Evolutionary conservation across 2,113 vertebrate genomes (phyloP).

Genomic region (Bucco capensis): DNA sequence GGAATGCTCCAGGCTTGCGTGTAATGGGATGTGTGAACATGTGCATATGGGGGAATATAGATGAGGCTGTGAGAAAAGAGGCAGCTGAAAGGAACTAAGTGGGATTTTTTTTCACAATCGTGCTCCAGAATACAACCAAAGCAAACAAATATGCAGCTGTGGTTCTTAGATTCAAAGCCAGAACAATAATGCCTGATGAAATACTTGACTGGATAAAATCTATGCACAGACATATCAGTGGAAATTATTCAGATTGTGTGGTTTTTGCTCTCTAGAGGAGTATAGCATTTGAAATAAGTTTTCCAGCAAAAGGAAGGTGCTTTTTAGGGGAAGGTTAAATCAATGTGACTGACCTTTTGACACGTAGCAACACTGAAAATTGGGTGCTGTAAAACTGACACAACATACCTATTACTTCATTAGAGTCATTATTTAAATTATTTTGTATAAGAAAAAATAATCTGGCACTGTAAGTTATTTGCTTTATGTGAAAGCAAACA

Average conservation of each 20-base stretch:
- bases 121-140: constrained; percentile 45
- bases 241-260: constrained; percentile 56
- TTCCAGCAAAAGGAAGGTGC: background rate
- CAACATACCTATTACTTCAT: background rate
- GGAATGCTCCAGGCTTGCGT: background rate
- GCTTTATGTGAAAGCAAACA: background rate
- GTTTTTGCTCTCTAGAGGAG: constrained; percentile 50
- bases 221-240: constrained; percentile 51
- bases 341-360: background rate
- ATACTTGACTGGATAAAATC: constrained; percentile 66
- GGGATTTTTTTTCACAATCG: constrained; percentile 59
- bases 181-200: constrained; percentile 70
- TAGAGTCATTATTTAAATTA: background rate
- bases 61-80: background rate
- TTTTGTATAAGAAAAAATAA: background rate
- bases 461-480: background rate
- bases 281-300: constrained; percentile 41
- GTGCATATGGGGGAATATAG: background rate
- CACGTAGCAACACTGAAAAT: constrained; percentile 1
- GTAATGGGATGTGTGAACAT: background rate
- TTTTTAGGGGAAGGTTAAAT: constrained; percentile 27
- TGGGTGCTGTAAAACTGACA: background rate
- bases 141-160: constrained; percentile 70
- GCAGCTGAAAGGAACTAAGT: constrained; percentile 14
- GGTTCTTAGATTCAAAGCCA: constrained; percentile 53